These are phyloP conservation scores for Dysidea cf. avara DNA, from an alignment of 37 sponge, comb jelly and placozoan genomes.

Conservation along the genomic window DNA sequence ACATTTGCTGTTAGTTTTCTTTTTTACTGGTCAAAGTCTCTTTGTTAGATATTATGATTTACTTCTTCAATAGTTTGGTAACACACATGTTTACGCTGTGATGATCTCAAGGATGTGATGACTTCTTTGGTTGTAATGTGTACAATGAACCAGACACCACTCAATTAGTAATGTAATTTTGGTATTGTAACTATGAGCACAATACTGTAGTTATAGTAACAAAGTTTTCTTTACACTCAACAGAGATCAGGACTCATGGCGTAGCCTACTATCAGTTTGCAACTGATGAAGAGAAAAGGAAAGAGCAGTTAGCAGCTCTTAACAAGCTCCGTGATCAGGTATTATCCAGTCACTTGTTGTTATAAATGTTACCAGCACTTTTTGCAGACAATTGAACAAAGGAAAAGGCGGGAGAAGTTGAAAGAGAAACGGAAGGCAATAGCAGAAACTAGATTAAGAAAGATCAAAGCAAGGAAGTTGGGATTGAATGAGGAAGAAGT, in stretches of 20 bases:
- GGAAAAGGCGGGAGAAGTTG: constrained; percentile 55
- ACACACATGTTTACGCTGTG: too few relatives aligned
- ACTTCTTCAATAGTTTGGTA: too few relatives aligned
- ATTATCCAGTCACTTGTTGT: background rate
- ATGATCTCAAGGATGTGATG: too few relatives aligned
- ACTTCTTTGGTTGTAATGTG: too few relatives aligned
- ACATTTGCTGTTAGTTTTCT: too few relatives aligned
- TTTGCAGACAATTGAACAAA: constrained; percentile 68
- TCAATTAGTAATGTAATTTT: too few relatives aligned
- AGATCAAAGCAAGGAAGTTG: constrained; percentile 57
- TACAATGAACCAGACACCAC: too few relatives aligned
- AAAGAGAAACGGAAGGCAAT: constrained; percentile 58
- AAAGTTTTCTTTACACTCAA: background rate
- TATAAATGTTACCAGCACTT: background rate
- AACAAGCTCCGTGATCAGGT: constrained; percentile 79
- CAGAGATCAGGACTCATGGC: constrained; percentile 83
- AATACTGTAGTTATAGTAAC: too few relatives aligned
- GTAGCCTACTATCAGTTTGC: constrained; percentile 90
- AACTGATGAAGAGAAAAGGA: constrained; percentile 65
- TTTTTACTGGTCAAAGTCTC: too few relatives aligned
- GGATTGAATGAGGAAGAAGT: constrained; percentile 10
- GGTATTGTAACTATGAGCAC: too few relatives aligned
- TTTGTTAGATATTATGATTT: too few relatives aligned
- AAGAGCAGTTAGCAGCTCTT: constrained; percentile 74
- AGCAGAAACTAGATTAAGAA: constrained; percentile 71